Evolutionary conservation across 2,113 vertebrate species (phyloP).

Genomic region (Pelusios castaneus): DNA sequence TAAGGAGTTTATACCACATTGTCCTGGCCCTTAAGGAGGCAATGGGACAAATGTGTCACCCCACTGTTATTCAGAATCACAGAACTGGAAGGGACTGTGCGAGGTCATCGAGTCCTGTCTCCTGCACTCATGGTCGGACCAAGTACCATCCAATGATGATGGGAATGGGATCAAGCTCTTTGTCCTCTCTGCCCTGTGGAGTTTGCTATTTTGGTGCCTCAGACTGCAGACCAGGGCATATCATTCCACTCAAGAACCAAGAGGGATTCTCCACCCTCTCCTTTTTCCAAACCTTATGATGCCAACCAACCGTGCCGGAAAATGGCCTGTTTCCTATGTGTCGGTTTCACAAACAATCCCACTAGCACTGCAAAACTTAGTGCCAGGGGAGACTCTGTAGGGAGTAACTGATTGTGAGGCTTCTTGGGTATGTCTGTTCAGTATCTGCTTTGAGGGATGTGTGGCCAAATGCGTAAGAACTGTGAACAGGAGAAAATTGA

Average conservation of each 20-base stretch:
- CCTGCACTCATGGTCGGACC: too few species aligned
- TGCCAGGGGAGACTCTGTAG: not conserved
- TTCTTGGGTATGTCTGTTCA: fast-evolving
- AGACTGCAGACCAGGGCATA: not conserved
- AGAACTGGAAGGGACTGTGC: too few species aligned
- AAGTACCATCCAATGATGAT: too few species aligned
- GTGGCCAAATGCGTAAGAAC: fast-evolving
- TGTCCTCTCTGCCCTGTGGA: not conserved
- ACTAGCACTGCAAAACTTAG: not conserved
- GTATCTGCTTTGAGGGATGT: not conserved
- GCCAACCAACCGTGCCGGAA: not conserved
- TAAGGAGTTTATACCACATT: not conserved
- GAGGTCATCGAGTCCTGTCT: too few species aligned
- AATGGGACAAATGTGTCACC: fast-evolving
- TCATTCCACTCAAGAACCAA: not conserved
- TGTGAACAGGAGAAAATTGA: not conserved
- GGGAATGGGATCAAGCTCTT: not conserved
- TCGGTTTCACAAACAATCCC: not conserved
- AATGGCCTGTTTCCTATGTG: not conserved
- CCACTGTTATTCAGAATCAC: not conserved
- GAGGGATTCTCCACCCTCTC: not conserved
- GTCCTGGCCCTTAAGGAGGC: not conserved
- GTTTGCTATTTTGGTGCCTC: not conserved
- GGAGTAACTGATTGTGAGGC: not conserved
- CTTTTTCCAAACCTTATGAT: not conserved